These are phyloP conservation scores for Drosophila lacicola DNA, from an alignment of 2,888 invertebrate genomes.

Conservation along the genomic window DNA sequence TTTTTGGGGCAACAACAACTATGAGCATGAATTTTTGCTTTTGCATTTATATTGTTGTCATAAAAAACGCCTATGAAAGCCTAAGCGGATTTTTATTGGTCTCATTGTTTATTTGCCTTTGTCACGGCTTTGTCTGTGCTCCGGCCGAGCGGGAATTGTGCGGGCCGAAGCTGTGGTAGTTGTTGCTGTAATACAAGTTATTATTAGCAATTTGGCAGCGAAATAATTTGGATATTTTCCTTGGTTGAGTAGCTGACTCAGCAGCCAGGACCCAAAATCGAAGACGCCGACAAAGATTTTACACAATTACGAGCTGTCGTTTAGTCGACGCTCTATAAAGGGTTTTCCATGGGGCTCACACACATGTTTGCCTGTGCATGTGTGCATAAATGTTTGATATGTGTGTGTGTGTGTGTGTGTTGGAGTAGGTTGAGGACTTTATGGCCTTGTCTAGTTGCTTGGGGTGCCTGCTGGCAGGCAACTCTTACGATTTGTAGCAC, in stretches of 20 bases:
- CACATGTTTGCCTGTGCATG: neutral
- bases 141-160: neutral
- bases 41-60: constrained; percentile 82
- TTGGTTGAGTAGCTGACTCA: constrained; percentile 47
- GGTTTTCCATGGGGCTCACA: constrained; percentile 22
- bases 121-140: constrained; percentile 67
- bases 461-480: constrained; percentile 44
- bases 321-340: constrained; percentile 33
- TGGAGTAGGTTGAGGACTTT: constrained; percentile 45
- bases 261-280: constrained; percentile 47
- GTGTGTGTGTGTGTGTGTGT: constrained; percentile 10
- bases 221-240: constrained; percentile 79
- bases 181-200: constrained; percentile 74
- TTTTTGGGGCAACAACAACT: constrained; percentile 33
- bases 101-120: constrained; percentile 79
- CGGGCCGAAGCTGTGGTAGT: neutral
- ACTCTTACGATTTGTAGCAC: constrained; percentile 78
- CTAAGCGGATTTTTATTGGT: constrained; percentile 81
- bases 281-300: constrained; percentile 52
- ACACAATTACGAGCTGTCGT: constrained; percentile 54
- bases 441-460: constrained; percentile 64
- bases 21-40: constrained; percentile 51
- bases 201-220: constrained; percentile 77
- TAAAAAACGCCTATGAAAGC: constrained; percentile 83
- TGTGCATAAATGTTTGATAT: constrained; percentile 3